Base-by-base conservation (phyloP, 2,888 invertebrate genomes). In the Cephus spinipes region DNA sequence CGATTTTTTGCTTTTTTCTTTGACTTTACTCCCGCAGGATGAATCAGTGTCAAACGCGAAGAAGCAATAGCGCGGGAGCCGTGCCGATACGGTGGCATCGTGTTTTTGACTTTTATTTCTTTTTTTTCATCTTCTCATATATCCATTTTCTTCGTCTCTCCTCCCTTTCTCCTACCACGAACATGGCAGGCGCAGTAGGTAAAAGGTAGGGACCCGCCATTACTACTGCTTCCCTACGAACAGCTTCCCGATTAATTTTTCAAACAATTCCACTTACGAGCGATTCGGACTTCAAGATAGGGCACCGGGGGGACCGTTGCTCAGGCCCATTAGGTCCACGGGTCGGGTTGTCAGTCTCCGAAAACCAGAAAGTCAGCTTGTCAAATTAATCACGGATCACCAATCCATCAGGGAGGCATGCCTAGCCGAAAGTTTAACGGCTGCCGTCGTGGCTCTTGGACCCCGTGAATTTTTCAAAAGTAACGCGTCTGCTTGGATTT, bases 301-400 rank as follows among this genome's bases (percentile, higher is more conserved):
- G 71, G 83, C 80, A 73, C 76, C 76, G 68, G 30, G 40, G 77
- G 80, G 76, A 68, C 73, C 68, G 78, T 68, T 36, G 76, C 69
- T 78, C 76, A 40, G 71, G 76, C 85, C 90, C 90, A 90, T 90
- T 90, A 89, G 84, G 87, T 79, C 74, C 76, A 83, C 83, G 81
- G 85, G 79, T 81, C 81, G 73, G 79, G 83, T 33, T 83, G 89
- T 89, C 89, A 89, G 78, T 78, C 78, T 78, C 85, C 90, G 87
- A 91, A 91, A 91, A 91, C 91, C 91, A 90, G 91, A 91, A 91
- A 91, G 91, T 91, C 91, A 90, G 89, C 91, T 91, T 91, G 91
- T 91, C 91, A 91, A 91, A 91, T 91, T 91, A 91, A 91, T 91
- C 91, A 91, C 90, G 91, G 91, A 90, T 91, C 91, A 91, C 91